Percentiles rank a stretch among this genome's conserved stretches.
phyloP scores from a whole-genome alignment of 2,888 invertebrate genomes.

The Lasioglossum leucozonium region DNA sequence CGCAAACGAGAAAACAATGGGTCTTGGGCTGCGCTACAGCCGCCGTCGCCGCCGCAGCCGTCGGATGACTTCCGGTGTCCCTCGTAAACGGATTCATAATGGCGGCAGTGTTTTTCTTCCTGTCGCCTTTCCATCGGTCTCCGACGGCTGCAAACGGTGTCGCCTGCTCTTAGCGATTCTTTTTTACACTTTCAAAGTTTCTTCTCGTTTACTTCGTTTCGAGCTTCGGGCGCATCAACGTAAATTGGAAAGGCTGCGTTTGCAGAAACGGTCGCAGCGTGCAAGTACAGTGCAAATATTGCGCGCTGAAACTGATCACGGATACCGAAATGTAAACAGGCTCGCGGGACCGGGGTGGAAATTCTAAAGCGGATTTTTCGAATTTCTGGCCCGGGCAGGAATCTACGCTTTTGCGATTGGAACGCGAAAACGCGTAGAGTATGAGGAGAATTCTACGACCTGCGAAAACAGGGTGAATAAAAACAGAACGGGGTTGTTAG shows the following conservation, averaged over 20 bases:
- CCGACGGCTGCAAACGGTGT: not conserved
- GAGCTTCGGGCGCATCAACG: not conserved
- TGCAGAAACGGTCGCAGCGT: not conserved
- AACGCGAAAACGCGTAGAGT: too few relatives aligned
- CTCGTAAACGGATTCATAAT: constrained; percentile 60
- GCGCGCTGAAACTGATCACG: not conserved
- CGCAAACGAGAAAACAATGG: constrained; percentile 51
- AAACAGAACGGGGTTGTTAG: not conserved
- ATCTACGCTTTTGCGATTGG: too few relatives aligned
- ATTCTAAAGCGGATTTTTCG: not conserved
- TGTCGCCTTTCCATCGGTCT: not conserved
- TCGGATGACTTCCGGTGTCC: constrained; percentile 23
- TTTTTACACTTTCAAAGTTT: not conserved
- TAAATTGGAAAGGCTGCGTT: constrained; percentile 8
- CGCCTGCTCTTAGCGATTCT: not conserved
- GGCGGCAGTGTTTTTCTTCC: constrained; percentile 23
- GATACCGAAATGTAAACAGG: not conserved
- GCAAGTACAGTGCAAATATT: not conserved
- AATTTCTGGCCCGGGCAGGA: not conserved
- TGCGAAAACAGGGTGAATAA: not conserved
- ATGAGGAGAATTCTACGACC: not conserved
- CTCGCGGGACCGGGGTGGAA: not conserved
- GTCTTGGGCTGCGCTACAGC: constrained; percentile 31
- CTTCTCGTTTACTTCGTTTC: not conserved
- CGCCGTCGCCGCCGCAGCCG: constrained; percentile 41